phyloP scores from a whole-genome alignment of 92 coral and sea anemone species.

The Muricea muricata region DNA sequence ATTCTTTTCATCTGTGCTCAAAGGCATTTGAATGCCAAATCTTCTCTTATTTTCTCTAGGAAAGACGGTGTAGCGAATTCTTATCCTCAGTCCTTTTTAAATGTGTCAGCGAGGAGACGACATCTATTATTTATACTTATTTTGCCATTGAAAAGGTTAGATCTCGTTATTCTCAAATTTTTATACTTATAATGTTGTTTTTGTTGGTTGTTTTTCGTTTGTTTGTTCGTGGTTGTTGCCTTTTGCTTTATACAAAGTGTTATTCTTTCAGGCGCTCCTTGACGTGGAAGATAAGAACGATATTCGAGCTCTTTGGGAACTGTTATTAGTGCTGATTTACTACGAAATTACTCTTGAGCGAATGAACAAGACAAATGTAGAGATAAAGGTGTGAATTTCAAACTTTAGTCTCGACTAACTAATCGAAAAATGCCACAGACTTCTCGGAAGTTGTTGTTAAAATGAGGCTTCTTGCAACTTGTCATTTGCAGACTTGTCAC shows the following conservation, averaged over 20 bases:
- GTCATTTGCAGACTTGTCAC: too few species aligned
- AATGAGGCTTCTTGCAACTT: too few species aligned
- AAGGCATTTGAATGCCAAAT: background rate
- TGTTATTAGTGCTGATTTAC: conserved; percentile 73
- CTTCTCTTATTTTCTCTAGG: conserved; percentile 51
- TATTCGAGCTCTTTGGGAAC: conserved; percentile 73
- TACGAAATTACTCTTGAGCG: conserved; percentile 70
- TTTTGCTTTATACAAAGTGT: too few species aligned
- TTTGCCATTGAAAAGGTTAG: conserved; percentile 81
- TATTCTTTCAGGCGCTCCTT: conserved; percentile 67
- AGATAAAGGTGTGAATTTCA: conserved; percentile 38
- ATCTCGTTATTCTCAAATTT: too few species aligned
- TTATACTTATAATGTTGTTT: background rate
- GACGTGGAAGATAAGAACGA: conserved; percentile 64
- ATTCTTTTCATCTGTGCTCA: too few species aligned
- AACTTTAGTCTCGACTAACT: too few species aligned
- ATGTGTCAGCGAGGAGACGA: conserved; percentile 92
- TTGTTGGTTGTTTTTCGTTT: background rate
- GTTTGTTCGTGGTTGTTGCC: background rate
- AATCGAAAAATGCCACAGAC: too few species aligned
- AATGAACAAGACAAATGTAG: conserved; percentile 23
- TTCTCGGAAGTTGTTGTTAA: too few species aligned
- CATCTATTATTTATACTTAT: conserved; percentile 76
- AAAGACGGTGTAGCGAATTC: conserved; percentile 70
- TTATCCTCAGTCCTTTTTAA: conserved; percentile 84